These are phyloP conservation scores for Nematopogon swammerdamellus DNA, from an alignment of 2,888 invertebrate genomes.

Conservation along the genomic window DNA sequence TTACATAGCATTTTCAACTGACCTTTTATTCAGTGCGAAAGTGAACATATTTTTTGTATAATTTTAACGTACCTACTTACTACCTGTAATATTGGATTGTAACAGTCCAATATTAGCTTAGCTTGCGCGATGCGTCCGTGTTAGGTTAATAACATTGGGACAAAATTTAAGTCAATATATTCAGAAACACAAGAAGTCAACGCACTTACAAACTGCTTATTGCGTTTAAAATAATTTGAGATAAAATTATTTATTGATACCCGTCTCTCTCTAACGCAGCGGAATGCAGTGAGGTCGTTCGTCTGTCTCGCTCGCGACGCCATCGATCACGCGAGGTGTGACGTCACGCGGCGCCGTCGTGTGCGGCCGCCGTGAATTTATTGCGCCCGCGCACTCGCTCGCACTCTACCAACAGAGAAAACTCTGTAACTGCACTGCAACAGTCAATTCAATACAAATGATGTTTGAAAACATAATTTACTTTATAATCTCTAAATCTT, in stretches of 20 bases:
- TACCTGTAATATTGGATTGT: too few relatives aligned
- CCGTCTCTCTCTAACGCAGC: conserved; percentile 26
- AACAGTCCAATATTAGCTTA: too few relatives aligned
- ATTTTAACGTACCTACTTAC: too few relatives aligned
- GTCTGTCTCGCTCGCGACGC: conserved; percentile 36
- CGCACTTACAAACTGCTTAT: conserved; percentile 28
- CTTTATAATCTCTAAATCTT: too few relatives aligned
- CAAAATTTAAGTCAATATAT: conserved; percentile 19
- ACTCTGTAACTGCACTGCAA: conserved; percentile 7
- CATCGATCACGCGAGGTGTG: conserved; percentile 54
- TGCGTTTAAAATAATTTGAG: conserved; percentile 50
- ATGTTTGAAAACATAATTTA: too few relatives aligned
- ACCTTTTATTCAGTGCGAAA: too few relatives aligned
- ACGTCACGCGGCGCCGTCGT: conserved; percentile 56
- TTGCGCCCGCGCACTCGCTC: conserved; percentile 51
- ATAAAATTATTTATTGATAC: conserved; percentile 40
- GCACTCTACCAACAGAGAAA: conserved; percentile 34
- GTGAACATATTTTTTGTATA: too few relatives aligned
- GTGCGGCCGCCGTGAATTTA: conserved; percentile 52
- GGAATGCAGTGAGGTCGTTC: conserved; percentile 19
- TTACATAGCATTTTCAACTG: too few relatives aligned
- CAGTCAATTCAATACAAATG: too few relatives aligned
- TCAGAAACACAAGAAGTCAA: conserved; percentile 51
- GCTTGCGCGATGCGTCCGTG: too few relatives aligned
- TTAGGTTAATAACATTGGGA: too few relatives aligned